A percentile compares a stretch with the other conserved stretches of the same genome.
phyloP scores from a whole-genome alignment of 2,888 invertebrate genomes.

The Aphodius sticticus region DNA sequence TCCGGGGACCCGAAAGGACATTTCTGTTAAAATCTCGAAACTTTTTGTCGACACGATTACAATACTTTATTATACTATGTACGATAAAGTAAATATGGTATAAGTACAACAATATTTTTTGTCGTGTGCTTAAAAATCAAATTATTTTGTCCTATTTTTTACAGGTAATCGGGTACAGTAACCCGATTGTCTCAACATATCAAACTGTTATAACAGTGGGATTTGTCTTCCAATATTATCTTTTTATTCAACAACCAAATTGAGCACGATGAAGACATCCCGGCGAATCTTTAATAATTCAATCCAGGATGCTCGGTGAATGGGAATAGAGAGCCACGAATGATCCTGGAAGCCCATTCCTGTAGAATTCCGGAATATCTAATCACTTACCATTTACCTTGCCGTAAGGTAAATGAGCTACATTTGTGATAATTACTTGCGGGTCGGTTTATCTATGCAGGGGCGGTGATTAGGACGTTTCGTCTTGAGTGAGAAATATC shows the following conservation, averaged over 20 bases:
- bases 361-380: background rate
- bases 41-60: too few species aligned
- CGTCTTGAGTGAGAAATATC: slow-evolving; percentile 4
- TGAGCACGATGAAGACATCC: background rate
- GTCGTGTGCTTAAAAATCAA: too few species aligned
- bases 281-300: background rate
- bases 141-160: too few species aligned
- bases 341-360: background rate
- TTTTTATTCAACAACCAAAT: background rate
- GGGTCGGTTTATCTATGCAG: background rate
- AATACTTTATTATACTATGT: too few species aligned
- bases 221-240: background rate
- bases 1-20: too few species aligned
- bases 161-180: too few species aligned
- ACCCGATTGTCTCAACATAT: background rate
- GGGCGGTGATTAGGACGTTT: slow-evolving; percentile 4
- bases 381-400: slow-evolving; percentile 4
- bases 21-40: too few species aligned
- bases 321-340: background rate
- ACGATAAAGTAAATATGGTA: too few species aligned
- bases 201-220: too few species aligned
- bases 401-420: background rate
- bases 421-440: slow-evolving; percentile 4
- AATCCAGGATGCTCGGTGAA: background rate
- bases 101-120: too few species aligned